Conservation (phyloP, 2,888 invertebrate species). For the Meganola albula region DNA sequence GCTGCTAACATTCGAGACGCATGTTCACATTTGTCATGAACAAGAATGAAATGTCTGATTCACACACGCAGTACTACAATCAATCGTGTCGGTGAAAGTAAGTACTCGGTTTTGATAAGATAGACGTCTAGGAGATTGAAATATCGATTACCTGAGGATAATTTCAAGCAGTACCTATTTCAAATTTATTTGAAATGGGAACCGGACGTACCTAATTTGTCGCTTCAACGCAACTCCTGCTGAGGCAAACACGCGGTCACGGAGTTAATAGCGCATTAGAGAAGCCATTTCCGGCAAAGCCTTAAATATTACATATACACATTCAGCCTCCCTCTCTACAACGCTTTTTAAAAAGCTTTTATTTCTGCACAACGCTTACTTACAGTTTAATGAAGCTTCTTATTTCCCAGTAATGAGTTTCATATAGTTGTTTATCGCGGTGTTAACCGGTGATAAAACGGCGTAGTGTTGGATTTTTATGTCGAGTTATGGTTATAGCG, state of each 20-base stretch:
- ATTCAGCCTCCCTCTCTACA: conserved; percentile 33
- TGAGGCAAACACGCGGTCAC: conserved; percentile 44
- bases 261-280: conserved; percentile 64
- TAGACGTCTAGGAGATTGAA: too few species aligned
- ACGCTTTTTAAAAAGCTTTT: conserved; percentile 52
- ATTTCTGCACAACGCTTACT: conserved; percentile 58
- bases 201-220: too few species aligned
- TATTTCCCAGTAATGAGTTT: conserved; percentile 55
- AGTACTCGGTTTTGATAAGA: too few species aligned
- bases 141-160: too few species aligned
- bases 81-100: too few species aligned
- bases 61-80: too few species aligned
- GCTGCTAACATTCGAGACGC: too few species aligned
- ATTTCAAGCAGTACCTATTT: too few species aligned
- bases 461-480: conserved; percentile 27
- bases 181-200: too few species aligned
- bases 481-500: conserved; percentile 27
- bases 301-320: conserved; percentile 70
- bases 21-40: too few species aligned
- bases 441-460: conserved; percentile 32
- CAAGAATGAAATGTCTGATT: too few species aligned
- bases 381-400: conserved; percentile 56
- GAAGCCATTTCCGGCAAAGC: conserved; percentile 49
- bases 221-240: conserved; percentile 17
- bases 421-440: conserved; percentile 43